Percentiles rank a stretch among this genome's conserved stretches.
Conservation (phyloP, 2,113 vertebrate genomes). For the Cyphomyrus discorhynchus region DNA sequence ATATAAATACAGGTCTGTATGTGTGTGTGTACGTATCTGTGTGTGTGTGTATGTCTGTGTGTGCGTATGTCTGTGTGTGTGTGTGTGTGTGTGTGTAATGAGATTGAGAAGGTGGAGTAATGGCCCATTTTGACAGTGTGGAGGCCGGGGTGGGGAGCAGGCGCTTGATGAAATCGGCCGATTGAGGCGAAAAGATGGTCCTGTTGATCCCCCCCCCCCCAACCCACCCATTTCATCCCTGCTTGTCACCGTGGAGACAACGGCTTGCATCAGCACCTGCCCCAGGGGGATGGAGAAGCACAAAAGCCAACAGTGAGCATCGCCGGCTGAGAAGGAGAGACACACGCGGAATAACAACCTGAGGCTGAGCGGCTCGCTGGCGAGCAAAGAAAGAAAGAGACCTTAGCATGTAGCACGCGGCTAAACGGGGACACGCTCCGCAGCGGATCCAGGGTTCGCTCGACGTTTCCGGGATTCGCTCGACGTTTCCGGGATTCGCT, state of each 20-base stretch:
- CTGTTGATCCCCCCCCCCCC: constrained; percentile 48
- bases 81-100: not conserved
- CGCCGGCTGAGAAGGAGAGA: not conserved
- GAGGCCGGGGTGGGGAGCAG: not conserved
- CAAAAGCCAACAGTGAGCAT: constrained; percentile 44
- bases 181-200: constrained; percentile 18
- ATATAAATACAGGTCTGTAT: not conserved
- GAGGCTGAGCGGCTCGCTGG: not conserved
- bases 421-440: not conserved
- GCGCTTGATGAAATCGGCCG: not conserved
- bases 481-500: not conserved
- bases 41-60: too few species aligned
- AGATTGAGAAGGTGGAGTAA: not conserved
- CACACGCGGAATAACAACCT: not conserved
- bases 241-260: constrained; percentile 58
- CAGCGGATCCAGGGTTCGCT: not conserved
- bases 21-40: not conserved
- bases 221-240: constrained; percentile 52
- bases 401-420: not conserved
- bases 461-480: not conserved
- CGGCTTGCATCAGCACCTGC: constrained; percentile 58
- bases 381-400: not conserved
- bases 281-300: constrained; percentile 36
- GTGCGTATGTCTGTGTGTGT: not conserved
- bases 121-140: not conserved